Evolutionary conservation across 2,113 vertebrate genomes (phyloP).

Genomic region (Tretioscincus oriximinensis): DNA sequence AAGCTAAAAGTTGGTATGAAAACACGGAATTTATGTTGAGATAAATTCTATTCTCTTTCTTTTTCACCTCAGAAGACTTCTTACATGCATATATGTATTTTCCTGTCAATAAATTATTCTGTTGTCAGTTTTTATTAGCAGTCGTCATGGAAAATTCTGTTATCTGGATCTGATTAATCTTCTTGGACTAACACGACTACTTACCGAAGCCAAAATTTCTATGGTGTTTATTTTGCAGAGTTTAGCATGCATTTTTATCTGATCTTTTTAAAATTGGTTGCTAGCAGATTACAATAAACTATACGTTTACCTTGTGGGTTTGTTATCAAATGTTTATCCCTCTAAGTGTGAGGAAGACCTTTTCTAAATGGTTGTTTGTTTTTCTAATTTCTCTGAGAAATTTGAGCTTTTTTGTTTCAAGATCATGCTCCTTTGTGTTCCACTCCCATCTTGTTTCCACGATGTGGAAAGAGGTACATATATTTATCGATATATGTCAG

Average conservation of each 20-base stretch:
- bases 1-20: conserved; percentile 17
- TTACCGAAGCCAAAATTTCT: not conserved
- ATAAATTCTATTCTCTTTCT: not conserved
- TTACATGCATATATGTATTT: not conserved
- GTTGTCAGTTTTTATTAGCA: not conserved
- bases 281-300: not conserved
- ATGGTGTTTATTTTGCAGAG: not conserved
- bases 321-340: not conserved
- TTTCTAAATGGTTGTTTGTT: not conserved
- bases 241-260: not conserved
- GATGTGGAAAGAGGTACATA: not conserved
- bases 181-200: not conserved
- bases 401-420: not conserved
- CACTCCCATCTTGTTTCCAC: not conserved
- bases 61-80: not conserved
- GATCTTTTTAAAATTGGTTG: not conserved
- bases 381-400: not conserved
- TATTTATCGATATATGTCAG: too few species aligned
- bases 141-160: not conserved
- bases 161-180: conserved; percentile 22
- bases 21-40: not conserved
- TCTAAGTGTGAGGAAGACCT: not conserved
- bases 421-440: not conserved
- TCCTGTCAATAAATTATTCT: not conserved
- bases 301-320: not conserved